Evolutionary conservation across 2,797 vertebrate genomes (phyloP), one percentile per base, ranked within the genome.

Genomic region (Eulemur rubriventer): DNA sequence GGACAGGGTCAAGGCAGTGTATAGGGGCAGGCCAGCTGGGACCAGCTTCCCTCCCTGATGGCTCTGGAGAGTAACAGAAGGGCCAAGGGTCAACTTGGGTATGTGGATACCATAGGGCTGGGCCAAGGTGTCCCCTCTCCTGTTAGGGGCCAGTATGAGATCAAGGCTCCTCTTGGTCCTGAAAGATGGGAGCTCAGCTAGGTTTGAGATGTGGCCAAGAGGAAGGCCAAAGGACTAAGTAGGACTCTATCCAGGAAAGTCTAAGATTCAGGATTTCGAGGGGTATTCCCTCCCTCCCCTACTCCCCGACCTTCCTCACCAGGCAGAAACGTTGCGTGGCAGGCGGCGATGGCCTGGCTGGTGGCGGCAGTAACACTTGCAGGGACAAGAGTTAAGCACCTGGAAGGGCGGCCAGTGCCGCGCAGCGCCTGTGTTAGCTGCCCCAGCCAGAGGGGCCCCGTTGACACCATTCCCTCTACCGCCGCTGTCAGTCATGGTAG

Each of bases 351-450:
- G 97, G 6, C 93, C 92, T 4, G 91, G 79, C 76, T 96, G 97
- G 83, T 99, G 98, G 50, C 82, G 98, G 96, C 98, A 98, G 91
- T 98, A 98, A 76, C 98, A 98, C 89, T 92, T 98, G 87, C 65
- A 91, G 41, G 98, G 94, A 93, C 98, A 99, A 11, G 97, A 98
- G 20, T 81, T 97, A 80, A 98, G 98, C 70, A 98, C 97, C 38
- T 98, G 98, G 93, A 99, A 99, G 1, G 98, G 97, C 0, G 96
- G 98, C 98, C 98, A 98, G 91, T 96, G 97, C 41, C 81, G 91
- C 1, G 65, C 10, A 0, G 92, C 50, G 16, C 75, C 13, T 0
- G 69, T 41, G 70, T 59, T 97, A n/a, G 94, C 46, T 11, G 55
- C 65, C 35, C 85, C 89, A 3, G 87, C 69, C 3, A 48, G 57